Evolutionary conservation across 2,888 invertebrate species (phyloP), one percentile per base, ranked within the genome.

Genomic region (Uloborus plumipes): DNA sequence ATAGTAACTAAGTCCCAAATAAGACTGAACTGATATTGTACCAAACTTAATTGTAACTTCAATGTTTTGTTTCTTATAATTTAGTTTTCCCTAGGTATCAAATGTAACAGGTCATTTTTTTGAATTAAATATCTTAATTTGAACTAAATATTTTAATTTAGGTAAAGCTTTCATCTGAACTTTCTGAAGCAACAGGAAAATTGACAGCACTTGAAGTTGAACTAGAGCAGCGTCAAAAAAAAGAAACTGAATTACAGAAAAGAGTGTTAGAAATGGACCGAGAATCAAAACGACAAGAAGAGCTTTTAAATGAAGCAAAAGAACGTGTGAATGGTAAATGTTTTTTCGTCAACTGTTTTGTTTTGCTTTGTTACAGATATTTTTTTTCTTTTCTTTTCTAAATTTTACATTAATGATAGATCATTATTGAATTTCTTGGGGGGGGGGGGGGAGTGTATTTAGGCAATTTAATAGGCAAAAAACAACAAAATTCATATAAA

Each of bases 101-200:
- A 3, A 26, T n/a, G 26, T 26, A 3, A 26, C 26, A 26, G 26
- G 4, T 2, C 4, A 26, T 26, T 26, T 3, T 26, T 26, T 26
- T 26, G 4, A 26, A 26, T 26, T 26, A 3, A 39, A 7, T 65
- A 51, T 51, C 11, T 62, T 22, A 13, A n/a, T 13, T 47, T 16
- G 18, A 53, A 16, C 9, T 18, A 14, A n/a, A 53, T 53, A 6
- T 7, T 51, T 11, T 15, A 14, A 66, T 75, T 64, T 47, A 84
- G 84, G 51, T 39, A 26, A 84, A 75, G n/a, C 58, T 84, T 16
- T 22, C 70, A 61, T 47, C 71, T 13, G 75, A 84, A 6, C 49
- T 78, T 31, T 58, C 66, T 20, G 51, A 66, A 64, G 64, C 75
- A 20, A 53, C 62, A n/a, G 31, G 39, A 13, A 79, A 79, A 55